phyloP scores from a whole-genome alignment of 2,797 vertebrate genomes.

The Neosilurus hyrtlii region DNA sequence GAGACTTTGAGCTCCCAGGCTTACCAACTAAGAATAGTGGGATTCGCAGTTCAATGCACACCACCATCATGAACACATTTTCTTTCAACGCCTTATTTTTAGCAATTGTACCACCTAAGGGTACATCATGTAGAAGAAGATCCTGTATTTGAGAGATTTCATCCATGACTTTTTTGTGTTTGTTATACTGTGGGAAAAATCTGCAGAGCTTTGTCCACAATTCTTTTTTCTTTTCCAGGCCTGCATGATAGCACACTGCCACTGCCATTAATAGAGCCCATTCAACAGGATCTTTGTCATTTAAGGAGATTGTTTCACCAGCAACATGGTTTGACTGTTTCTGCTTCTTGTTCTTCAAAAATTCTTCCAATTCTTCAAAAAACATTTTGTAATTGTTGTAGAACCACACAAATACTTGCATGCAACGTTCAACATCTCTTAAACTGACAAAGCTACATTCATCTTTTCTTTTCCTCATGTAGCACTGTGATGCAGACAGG shows the following conservation, averaged over 20 bases:
- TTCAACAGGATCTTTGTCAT: slow-evolving; percentile 65
- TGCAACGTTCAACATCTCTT: slow-evolving; percentile 92
- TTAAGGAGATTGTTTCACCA: not conserved
- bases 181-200: slow-evolving; percentile 64
- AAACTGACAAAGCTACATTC: slow-evolving; percentile 95
- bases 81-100: slow-evolving; percentile 90
- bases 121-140: slow-evolving; percentile 81
- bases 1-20: slow-evolving; percentile 95
- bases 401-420: slow-evolving; percentile 89
- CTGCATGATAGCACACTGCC: slow-evolving; percentile 91
- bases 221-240: slow-evolving; percentile 79
- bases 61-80: slow-evolving; percentile 98
- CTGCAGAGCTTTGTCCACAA: slow-evolving; percentile 76
- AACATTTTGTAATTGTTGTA: slow-evolving; percentile 69
- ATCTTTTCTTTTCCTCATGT: slow-evolving; percentile 80
- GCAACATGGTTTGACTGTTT: slow-evolving; percentile 14
- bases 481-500: slow-evolving; percentile 84
- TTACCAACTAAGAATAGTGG: slow-evolving; percentile 96
- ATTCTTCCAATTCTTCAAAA: slow-evolving; percentile 64
- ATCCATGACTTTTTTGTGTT: slow-evolving; percentile 69
- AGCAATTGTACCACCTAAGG: slow-evolving; percentile 84
- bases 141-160: slow-evolving; percentile 85
- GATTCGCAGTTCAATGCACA: slow-evolving; percentile 93
- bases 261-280: slow-evolving; percentile 90
- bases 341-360: slow-evolving; percentile 42